These are phyloP conservation scores for Plotosus lineatus DNA, from an alignment of 2,113 vertebrate genomes.

Conservation along the genomic window DNA sequence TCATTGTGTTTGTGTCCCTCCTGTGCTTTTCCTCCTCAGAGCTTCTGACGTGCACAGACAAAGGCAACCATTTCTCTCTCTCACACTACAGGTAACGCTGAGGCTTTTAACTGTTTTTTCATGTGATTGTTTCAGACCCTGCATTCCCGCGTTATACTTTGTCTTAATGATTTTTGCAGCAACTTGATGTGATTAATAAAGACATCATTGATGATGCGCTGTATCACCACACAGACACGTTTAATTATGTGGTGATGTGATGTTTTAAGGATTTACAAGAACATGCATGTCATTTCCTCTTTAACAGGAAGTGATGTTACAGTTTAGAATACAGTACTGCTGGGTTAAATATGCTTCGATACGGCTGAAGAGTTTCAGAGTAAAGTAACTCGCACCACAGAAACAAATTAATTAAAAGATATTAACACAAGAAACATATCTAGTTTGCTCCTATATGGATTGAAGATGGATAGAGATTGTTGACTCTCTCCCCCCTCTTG, in stretches of 20 bases:
- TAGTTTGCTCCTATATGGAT: no score
- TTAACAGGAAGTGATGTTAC: no score
- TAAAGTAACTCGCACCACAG: no score
- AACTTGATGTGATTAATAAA: not conserved
- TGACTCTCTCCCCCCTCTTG: not conserved
- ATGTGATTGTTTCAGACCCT: not conserved
- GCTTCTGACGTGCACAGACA: slow-evolving; percentile 83
- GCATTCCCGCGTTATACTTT: not conserved
- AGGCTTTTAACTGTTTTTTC: not conserved
- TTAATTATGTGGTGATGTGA: not conserved
- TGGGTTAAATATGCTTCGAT: no score
- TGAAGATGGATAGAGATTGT: no score
- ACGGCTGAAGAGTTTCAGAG: no score
- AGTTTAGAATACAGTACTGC: no score
- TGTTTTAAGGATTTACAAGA: no score
- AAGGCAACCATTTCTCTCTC: slow-evolving; percentile 73
- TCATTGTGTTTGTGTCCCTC: slow-evolving; percentile 46
- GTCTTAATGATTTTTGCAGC: not conserved
- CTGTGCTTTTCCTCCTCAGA: slow-evolving; percentile 67
- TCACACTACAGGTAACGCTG: slow-evolving; percentile 81
- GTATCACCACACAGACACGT: not conserved
- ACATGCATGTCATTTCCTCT: no score
- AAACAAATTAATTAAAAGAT: no score
- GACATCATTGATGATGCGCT: no score
- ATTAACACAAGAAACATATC: no score